phyloP scores from a whole-genome alignment of 2,888 invertebrate genomes.

The Rutpela maculata region DNA sequence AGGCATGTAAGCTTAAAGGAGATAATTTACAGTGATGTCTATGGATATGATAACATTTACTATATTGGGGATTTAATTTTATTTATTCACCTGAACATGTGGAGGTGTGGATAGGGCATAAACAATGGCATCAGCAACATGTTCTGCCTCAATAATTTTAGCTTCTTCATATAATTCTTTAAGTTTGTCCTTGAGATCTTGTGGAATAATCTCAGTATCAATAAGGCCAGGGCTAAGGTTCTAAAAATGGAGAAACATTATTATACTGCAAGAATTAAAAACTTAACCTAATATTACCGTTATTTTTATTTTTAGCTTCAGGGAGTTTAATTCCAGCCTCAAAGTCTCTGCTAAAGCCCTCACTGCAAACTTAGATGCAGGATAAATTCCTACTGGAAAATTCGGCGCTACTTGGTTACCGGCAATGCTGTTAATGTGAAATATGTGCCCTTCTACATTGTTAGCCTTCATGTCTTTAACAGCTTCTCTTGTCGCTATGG shows the following conservation, averaged over 20 bases:
- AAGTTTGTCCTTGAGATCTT: neutral
- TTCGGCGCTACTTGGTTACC: neutral
- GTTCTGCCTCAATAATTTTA: no score
- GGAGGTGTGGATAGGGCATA: no score
- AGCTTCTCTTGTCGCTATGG: no score
- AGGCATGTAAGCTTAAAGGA: no score
- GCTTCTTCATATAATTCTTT: neutral
- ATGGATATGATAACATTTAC: no score
- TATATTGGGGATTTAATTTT: no score
- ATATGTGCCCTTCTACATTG: no score
- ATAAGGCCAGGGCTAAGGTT: conserved; percentile 6
- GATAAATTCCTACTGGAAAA: conserved; percentile 39
- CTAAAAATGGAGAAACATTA: conserved; percentile 14
- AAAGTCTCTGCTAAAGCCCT: conserved; percentile 31
- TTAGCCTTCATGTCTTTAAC: no score
- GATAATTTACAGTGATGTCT: no score
- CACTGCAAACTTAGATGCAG: conserved; percentile 29
- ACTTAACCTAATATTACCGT: neutral
- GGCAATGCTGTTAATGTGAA: neutral
- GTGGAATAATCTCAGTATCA: conserved; percentile 26
- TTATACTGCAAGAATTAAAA: neutral
- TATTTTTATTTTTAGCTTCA: neutral
- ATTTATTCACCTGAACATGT: no score
- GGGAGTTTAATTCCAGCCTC: conserved; percentile 23
- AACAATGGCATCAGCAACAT: no score